These are phyloP conservation scores for Cryptoprocta ferox DNA, from an alignment of 2,797 vertebrate genomes.

Conservation along the genomic window DNA sequence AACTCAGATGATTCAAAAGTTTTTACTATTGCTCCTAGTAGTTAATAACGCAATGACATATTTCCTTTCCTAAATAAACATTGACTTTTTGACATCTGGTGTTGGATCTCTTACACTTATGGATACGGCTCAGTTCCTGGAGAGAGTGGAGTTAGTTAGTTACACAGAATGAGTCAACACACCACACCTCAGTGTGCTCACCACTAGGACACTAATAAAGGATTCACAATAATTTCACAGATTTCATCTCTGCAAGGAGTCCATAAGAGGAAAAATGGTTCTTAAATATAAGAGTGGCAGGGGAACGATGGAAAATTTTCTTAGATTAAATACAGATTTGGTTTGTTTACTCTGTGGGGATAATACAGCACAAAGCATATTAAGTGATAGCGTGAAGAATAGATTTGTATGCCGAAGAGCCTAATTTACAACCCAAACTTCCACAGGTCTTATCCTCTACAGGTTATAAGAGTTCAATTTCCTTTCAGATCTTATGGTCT, in stretches of 20 bases:
- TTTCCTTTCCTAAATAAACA: conserved; percentile 64
- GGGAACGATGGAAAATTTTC: neutral
- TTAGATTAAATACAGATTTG: neutral
- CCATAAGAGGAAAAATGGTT: neutral
- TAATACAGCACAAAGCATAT: neutral
- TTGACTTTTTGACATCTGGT: conserved; percentile 61
- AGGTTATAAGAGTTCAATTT: neutral
- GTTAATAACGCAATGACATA: conserved; percentile 44
- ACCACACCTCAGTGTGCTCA: neutral
- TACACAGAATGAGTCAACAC: conserved; percentile 62
- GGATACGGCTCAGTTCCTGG: conserved; percentile 68
- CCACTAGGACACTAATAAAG: neutral
- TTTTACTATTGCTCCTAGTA: neutral
- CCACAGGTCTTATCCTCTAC: too few species aligned
- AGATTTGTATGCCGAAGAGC: neutral
- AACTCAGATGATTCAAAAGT: conserved; percentile 47
- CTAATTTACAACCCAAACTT: neutral
- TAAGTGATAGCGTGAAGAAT: neutral
- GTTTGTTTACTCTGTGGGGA: neutral
- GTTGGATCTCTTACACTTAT: neutral
- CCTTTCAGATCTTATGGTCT: neutral
- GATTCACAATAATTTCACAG: neutral
- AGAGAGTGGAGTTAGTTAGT: fast-evolving
- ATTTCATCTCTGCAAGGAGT: neutral
- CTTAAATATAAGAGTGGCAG: neutral